Evolutionary conservation across 2,797 vertebrate species (phyloP).

Genomic region (Pterois miles): DNA sequence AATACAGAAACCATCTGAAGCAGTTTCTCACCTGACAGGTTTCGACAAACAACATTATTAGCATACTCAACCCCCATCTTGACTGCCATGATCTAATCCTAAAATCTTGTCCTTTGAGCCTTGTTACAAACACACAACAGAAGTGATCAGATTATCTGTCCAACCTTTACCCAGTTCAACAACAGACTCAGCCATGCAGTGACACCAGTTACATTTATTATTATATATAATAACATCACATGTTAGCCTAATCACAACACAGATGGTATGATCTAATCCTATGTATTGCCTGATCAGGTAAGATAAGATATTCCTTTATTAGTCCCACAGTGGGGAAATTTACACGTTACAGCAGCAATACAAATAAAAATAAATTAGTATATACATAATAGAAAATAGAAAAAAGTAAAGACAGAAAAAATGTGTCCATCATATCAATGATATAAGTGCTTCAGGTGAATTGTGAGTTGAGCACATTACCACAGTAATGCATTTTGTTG

Average conservation of each 20-base stretch:
- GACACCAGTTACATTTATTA: neutral
- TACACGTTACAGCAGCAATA: no score
- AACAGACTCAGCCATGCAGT: neutral
- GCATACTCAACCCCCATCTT: neutral
- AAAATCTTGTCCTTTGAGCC: conserved; percentile 42
- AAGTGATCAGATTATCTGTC: conserved; percentile 13
- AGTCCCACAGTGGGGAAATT: no score
- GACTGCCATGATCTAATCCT: conserved; percentile 3
- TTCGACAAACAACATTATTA: neutral
- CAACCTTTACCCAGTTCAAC: conserved; percentile 47
- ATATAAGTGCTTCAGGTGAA: neutral
- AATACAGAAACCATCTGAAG: no score
- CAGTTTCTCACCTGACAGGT: no score
- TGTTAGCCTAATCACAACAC: neutral
- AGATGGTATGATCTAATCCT: neutral
- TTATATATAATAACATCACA: neutral
- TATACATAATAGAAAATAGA: no score
- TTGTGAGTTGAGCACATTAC: neutral
- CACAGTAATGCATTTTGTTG: neutral
- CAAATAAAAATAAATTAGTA: no score
- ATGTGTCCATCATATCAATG: no score
- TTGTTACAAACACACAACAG: neutral
- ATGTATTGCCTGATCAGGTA: no score
- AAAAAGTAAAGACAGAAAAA: no score
- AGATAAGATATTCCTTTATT: no score